Base-by-base conservation (phyloP, 2,797 vertebrate species). In the Tauraco hartlaubi region DNA sequence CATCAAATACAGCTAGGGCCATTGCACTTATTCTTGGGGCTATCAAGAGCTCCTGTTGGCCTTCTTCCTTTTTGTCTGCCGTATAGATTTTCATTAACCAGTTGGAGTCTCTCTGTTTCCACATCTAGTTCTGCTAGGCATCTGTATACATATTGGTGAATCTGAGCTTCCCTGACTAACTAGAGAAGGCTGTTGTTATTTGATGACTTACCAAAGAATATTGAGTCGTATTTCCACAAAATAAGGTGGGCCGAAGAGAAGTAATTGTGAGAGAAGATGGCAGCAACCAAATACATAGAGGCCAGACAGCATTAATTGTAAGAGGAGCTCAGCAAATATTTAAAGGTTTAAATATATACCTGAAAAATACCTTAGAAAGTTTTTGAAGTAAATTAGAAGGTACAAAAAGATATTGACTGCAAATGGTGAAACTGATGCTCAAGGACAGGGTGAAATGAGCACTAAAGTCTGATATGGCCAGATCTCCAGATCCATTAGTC, bases 111-210 rank as follows among this genome's bases (percentile, higher is more conserved):
- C 29, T 66, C 55, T 44, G 18, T 75, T 93, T 92, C 79, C 77
- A 17, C 20, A 59, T 44, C 75, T 67, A 28, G 35, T 86, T 95
- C 88, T 91, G 72, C n/a, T 83, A 55, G 15, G 46, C 89, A 74
- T 96, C 92, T 90, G 33, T 59, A 62, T 88, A 54, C 37, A n/a
- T 21, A 26, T 14, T 18, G 8, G n/a, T 58, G 31, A 64, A 90
- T 90, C 81, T 67, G 85, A 96, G 85, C 46, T 87, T 95, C 88
- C 91, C 77, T 95, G 78, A 75, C 66, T 94, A 88, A 88, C 49
- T 77, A 84, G 75, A 67, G 93, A 91, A 93, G 91, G 76, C 55
- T 97, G 52, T 75, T 92, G 89, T 96, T 96, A 92, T 81, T 61
- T 94, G 85, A 55, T 94, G 92, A 75, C 81, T 96, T 97, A 64